phyloP scores from a whole-genome alignment of 2,888 invertebrate genomes.

The Stenurella melanura region DNA sequence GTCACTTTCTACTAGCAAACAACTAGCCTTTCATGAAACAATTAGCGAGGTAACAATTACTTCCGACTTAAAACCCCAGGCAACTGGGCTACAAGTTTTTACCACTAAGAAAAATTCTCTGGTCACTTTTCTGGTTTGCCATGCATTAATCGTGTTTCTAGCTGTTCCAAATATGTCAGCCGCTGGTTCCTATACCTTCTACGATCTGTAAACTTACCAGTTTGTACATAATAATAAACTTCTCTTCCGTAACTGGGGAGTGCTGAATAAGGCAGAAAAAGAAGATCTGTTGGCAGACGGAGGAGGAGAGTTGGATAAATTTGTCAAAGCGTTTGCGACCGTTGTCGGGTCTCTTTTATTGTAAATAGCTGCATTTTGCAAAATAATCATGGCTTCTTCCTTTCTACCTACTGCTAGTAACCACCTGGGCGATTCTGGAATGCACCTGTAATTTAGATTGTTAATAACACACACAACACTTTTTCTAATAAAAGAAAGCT shows the following conservation, averaged over 20 bases:
- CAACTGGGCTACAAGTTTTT: no score
- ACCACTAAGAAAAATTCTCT: no score
- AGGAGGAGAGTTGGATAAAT: constrained; percentile 58
- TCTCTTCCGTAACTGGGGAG: constrained; percentile 74
- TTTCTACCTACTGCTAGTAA: constrained; percentile 76
- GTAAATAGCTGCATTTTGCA: constrained; percentile 67
- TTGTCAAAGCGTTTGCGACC: constrained; percentile 51
- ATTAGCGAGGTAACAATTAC: no score
- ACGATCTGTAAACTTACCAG: constrained; percentile 74
- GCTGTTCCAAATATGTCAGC: no score
- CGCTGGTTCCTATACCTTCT: no score
- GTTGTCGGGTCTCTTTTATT: constrained; percentile 63
- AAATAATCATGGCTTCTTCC: constrained; percentile 74
- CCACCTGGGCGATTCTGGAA: constrained; percentile 81
- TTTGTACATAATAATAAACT: constrained; percentile 75
- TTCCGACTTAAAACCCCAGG: no score
- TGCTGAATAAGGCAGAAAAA: constrained; percentile 74
- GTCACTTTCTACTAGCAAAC: no score
- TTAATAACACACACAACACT: not conserved
- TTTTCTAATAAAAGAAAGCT: no score
- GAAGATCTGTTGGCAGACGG: constrained; percentile 59
- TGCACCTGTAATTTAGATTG: constrained; percentile 65
- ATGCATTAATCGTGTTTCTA: no score
- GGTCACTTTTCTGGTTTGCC: no score
- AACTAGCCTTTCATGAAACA: no score